Evolutionary conservation across 2,888 invertebrate genomes (phyloP), one percentile per base, ranked within the genome.

Genomic region (Parochlus steinenii): DNA sequence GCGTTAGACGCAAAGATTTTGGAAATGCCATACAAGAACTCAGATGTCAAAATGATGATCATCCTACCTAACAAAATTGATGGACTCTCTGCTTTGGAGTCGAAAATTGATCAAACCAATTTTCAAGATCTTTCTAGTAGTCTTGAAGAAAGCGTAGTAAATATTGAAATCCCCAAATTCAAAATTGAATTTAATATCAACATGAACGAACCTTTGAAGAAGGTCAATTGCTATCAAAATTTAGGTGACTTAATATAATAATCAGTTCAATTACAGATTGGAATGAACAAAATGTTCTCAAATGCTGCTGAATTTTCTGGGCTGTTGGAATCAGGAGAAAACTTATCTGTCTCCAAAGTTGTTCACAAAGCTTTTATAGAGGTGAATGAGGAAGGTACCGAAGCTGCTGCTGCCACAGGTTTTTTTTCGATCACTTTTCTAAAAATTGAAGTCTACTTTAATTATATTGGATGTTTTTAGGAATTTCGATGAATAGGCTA

Each of bases 351-450:
- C 3, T 71, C 71, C 28, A 71, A 78, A 50, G 76, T 77, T 3
- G 53, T 83, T 2, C 87, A 89, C 50, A 87, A 87, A 52, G 78
- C 85, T 1, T 81, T 77, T 48, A 75, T 89, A 45, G 79, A 82
- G 48, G 79, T 89, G 0, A 79, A 83, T 52, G 89, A 89, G 51
- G 78, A 85, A 49, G 89, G 89, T 1, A 77, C 81, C 2, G 86
- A 85, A 50, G 80, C 82, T 1, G 76, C 85, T 25, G 81, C 85
- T 3, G 82, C 80, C 11, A 82, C 83, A 49, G 79, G 83, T 81
- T 59, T 65, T 68, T 61, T 33, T 37, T 30, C n/a, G n/a, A n/a
- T n/a, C n/a, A n/a, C n/a, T n/a, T n/a, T n/a, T n/a, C n/a, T n/a
- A n/a, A n/a, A n/a, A n/a, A n/a, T n/a, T n/a, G n/a, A n/a, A n/a